These are phyloP conservation scores for Lagopus muta DNA, from an alignment of 2,113 vertebrate species.

Conservation along the genomic window DNA sequence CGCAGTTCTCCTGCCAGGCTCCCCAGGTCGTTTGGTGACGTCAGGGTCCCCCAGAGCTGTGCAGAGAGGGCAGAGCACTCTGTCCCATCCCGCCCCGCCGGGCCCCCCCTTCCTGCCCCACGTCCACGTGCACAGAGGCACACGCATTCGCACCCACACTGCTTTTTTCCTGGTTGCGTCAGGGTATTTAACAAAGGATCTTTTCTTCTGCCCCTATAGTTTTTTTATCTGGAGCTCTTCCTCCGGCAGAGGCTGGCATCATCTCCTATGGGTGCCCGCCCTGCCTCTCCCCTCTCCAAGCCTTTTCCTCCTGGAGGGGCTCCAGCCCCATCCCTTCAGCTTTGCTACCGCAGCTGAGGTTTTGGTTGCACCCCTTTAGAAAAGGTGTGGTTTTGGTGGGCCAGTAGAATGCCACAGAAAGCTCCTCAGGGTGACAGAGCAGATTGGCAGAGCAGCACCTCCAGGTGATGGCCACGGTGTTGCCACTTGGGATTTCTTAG, in stretches of 20 bases:
- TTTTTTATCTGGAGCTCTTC: slow-evolving; percentile 15
- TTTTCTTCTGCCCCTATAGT: neutral
- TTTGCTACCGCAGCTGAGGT: neutral
- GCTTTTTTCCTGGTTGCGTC: neutral
- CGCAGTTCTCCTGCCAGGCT: slow-evolving; percentile 59
- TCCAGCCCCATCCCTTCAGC: neutral
- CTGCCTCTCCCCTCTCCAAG: slow-evolving; percentile 28
- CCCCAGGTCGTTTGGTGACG: slow-evolving; percentile 17
- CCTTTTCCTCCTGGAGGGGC: neutral
- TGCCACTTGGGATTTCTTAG: neutral
- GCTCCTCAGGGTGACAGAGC: neutral
- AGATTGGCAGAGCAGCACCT: neutral
- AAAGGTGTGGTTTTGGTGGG: neutral
- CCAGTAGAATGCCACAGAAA: neutral
- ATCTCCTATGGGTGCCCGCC: neutral
- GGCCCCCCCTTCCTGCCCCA: neutral
- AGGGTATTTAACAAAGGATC: slow-evolving; percentile 32
- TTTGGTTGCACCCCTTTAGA: neutral
- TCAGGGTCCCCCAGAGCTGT: slow-evolving; percentile 11
- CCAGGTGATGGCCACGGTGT: fast-evolving
- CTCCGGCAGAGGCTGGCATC: neutral
- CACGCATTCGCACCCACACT: neutral
- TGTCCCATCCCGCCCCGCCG: slow-evolving; percentile 47
- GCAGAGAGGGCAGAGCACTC: slow-evolving; percentile 61
- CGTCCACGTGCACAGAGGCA: neutral